Conservation (phyloP, 2,113 vertebrate species). For the Atherinomorus stipes region DNA sequence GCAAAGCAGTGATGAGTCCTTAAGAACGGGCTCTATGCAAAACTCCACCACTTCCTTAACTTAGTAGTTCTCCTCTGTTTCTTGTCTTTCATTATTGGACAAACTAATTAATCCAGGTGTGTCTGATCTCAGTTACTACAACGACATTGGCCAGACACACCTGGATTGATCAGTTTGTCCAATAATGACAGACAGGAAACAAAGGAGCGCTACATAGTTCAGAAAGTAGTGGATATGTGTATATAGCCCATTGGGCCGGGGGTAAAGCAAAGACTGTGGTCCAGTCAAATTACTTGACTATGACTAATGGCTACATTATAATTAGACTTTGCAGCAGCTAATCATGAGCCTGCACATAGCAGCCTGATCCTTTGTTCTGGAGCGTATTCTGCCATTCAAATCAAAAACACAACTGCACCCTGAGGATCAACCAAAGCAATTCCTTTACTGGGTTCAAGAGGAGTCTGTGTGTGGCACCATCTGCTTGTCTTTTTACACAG, state of each 20-base stretch:
- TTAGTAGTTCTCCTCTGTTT: no score
- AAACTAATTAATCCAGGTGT: no score
- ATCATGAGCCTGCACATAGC: slow-evolving; percentile 21
- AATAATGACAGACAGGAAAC: no score
- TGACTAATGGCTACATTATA: slow-evolving; percentile 10
- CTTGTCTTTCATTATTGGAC: no score
- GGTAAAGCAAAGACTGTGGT: slow-evolving; percentile 6
- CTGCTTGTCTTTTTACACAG: slow-evolving; percentile 5
- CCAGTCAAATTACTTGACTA: slow-evolving; percentile 8
- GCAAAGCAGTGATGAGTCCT: neutral
- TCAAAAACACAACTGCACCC: slow-evolving; percentile 6
- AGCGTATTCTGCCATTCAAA: slow-evolving; percentile 8
- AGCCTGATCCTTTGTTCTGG: slow-evolving; percentile 13
- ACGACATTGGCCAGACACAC: no score
- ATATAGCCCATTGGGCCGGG: no score
- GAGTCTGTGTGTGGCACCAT: slow-evolving; percentile 32
- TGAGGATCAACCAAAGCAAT: slow-evolving; percentile 2
- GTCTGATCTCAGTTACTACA: no score
- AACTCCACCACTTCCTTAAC: no score
- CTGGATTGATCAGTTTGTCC: no score
- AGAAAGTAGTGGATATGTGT: no score
- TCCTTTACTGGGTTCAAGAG: neutral
- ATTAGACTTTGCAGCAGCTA: neutral
- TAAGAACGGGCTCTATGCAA: no score
- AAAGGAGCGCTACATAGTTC: no score